Percentiles rank a stretch among this genome's conserved stretches.
phyloP scores from a whole-genome alignment of 2,888 invertebrate genomes.

The Pyrrhosoma nymphula region DNA sequence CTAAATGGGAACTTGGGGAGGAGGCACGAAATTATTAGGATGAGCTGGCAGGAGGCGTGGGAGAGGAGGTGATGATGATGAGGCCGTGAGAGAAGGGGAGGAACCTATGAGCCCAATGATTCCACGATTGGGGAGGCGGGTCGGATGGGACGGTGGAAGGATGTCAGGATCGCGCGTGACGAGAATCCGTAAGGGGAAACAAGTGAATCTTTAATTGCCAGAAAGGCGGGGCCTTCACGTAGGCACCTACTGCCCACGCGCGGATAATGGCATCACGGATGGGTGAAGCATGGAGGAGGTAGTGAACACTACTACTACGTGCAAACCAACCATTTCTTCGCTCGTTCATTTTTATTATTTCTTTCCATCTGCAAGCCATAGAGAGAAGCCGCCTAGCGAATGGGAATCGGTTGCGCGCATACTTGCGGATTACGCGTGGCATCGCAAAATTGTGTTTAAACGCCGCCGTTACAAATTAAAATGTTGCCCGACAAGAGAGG shows the following conservation, averaged over 20 bases:
- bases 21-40: no score
- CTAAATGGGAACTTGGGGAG: no score
- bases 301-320: no score
- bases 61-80: neutral
- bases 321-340: neutral
- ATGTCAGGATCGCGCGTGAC: neutral
- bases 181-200: neutral
- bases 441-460: neutral
- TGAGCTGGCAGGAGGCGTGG: neutral
- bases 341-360: neutral
- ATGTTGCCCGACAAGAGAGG: neutral
- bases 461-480: neutral
- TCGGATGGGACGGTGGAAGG: neutral
- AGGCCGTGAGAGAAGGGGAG: neutral
- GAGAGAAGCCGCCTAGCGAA: no score
- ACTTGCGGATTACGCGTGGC: neutral
- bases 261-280: neutral
- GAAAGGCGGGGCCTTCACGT: neutral
- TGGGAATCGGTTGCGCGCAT: neutral
- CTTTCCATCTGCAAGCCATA: no score
- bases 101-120: neutral
- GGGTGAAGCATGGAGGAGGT: neutral
- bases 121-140: neutral
- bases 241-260: neutral
- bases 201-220: slow-evolving; percentile 15